These are phyloP conservation scores for Platysternon megacephalum DNA, from an alignment of 2,113 vertebrate species.

Conservation along the genomic window DNA sequence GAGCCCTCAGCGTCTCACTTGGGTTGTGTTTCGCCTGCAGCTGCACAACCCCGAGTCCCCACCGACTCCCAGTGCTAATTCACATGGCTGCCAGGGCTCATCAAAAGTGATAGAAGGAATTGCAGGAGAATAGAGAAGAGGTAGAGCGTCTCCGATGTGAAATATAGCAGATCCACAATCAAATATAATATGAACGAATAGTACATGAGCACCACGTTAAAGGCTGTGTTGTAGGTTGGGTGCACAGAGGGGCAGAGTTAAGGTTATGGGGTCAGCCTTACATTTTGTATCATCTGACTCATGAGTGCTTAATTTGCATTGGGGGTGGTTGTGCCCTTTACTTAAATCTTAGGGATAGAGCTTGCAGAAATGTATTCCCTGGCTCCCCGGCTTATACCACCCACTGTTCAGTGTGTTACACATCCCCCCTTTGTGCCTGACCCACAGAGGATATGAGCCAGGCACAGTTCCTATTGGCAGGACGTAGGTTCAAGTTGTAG, in stretches of 20 bases:
- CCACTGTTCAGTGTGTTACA: not conserved
- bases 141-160: not conserved
- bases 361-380: not conserved
- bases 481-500: not conserved
- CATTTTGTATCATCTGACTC: not conserved
- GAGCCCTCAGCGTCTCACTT: not conserved
- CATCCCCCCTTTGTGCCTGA: not conserved
- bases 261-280: not conserved
- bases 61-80: not conserved
- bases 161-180: not conserved
- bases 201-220: not conserved
- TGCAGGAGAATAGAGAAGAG: not conserved
- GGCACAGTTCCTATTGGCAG: not conserved
- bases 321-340: not conserved
- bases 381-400: not conserved
- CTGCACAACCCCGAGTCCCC: not conserved
- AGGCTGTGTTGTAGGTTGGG: not conserved
- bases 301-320: not conserved
- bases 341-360: not conserved
- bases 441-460: not conserved
- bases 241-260: not conserved
- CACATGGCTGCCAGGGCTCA: not conserved
- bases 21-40: not conserved
- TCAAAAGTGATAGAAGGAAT: not conserved
- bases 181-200: not conserved